These are phyloP conservation scores for Hypomesus transpacificus DNA, from an alignment of 2,113 vertebrate species.

Conservation along the genomic window DNA sequence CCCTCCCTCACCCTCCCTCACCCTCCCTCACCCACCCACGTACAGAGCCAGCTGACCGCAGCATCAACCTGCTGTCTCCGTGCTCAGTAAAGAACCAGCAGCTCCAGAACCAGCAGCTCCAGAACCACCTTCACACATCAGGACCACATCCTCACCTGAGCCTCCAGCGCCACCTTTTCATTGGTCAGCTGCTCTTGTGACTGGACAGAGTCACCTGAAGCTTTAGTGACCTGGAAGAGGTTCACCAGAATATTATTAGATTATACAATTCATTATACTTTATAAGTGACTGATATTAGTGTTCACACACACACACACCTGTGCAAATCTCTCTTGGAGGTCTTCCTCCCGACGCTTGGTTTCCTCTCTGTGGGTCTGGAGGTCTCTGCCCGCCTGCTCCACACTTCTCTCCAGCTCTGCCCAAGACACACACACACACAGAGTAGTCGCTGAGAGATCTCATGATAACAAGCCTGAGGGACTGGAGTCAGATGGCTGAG, in stretches of 20 bases:
- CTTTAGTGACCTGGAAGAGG: constrained; percentile 40
- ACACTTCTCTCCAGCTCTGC: constrained; percentile 54
- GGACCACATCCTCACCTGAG: constrained; percentile 56
- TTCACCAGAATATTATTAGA: not conserved
- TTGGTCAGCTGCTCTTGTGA: constrained; percentile 45
- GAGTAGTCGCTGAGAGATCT: not conserved
- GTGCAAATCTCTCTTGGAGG: constrained; percentile 36
- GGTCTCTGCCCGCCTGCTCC: constrained; percentile 40
- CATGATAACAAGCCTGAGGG: too few relatives aligned
- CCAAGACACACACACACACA: constrained; percentile 5
- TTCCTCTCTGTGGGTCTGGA: constrained; percentile 45
- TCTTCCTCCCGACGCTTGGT: constrained; percentile 42
- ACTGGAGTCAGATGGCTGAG: too few relatives aligned
- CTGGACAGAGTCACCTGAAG: constrained; percentile 26
- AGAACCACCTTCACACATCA: too few relatives aligned
- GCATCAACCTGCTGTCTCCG: too few relatives aligned
- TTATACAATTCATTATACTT: not conserved
- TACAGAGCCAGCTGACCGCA: too few relatives aligned
- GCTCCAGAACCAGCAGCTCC: too few relatives aligned
- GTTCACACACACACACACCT: constrained; percentile 15
- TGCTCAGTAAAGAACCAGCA: too few relatives aligned
- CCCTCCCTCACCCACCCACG: too few relatives aligned
- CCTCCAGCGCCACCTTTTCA: constrained; percentile 51
- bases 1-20: too few relatives aligned
- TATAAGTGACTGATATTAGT: not conserved